These are phyloP conservation scores for Drosophila bifasciata DNA, from an alignment of 1,140 invertebrate genomes.

Conservation along the genomic window DNA sequence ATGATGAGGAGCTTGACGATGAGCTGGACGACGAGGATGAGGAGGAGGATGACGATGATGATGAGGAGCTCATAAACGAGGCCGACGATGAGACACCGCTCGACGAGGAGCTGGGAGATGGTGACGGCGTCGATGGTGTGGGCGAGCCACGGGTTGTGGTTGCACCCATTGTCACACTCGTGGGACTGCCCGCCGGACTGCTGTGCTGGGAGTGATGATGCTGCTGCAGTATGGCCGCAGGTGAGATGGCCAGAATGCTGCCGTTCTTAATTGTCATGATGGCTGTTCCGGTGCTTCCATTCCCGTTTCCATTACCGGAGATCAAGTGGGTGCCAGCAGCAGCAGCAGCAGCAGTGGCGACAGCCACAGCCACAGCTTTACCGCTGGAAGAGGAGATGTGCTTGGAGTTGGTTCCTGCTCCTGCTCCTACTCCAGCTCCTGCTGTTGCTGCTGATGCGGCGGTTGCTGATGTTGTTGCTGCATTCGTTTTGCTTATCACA, in stretches of 20 bases:
- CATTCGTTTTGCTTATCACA: conserved; percentile 71
- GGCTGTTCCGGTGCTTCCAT: conserved; percentile 9
- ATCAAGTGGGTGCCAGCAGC: conserved; percentile 4
- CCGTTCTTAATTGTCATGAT: conserved; percentile 51
- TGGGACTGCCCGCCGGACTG: conserved; percentile 67
- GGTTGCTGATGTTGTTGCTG: conserved; percentile 31
- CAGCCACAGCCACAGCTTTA: too few species aligned
- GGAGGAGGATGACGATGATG: conserved; percentile 48
- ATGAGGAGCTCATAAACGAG: conserved; percentile 68
- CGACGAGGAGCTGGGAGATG: conserved; percentile 77
- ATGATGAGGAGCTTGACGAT: conserved; percentile 59
- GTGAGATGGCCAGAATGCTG: conserved; percentile 43
- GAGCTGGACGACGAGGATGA: conserved; percentile 58
- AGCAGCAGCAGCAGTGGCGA: background rate
- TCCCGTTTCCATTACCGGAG: conserved; percentile 1
- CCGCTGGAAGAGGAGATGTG: too few species aligned
- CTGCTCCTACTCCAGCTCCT: background rate
- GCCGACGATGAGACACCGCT: conserved; percentile 77
- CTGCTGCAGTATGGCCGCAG: conserved; percentile 21
- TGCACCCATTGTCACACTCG: background rate
- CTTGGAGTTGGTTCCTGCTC: too few species aligned
- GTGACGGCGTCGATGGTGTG: conserved; percentile 80
- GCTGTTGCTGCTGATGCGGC: conserved; percentile 18
- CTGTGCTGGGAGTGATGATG: conserved; percentile 24
- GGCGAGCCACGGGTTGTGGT: conserved; percentile 73